Evolutionary conservation across 1,140 invertebrate genomes (phyloP).

Genomic region (Cyclargus thomasi): DNA sequence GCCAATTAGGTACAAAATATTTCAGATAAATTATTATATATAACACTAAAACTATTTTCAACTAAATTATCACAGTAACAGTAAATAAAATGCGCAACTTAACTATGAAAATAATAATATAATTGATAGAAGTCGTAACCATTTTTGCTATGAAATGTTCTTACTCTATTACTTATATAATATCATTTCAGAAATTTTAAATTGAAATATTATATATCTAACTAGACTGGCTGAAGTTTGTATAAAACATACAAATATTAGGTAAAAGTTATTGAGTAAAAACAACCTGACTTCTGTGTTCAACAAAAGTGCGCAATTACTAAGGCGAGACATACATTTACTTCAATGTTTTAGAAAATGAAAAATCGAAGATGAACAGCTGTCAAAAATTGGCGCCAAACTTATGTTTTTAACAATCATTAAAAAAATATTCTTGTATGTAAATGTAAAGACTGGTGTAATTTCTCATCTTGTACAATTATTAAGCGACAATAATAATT

Average conservation of each 20-base stretch:
- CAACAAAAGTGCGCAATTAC: too few relatives aligned
- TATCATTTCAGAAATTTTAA: background rate
- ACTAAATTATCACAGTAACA: conserved; percentile 59
- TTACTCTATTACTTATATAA: background rate
- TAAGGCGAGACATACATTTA: background rate
- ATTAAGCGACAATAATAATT: background rate
- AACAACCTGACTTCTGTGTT: too few relatives aligned
- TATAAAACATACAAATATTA: too few relatives aligned
- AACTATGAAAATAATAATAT: background rate
- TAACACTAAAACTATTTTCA: conserved; percentile 39
- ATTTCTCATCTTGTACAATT: background rate
- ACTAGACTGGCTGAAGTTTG: too few relatives aligned
- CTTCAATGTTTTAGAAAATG: background rate
- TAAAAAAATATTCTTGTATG: background rate
- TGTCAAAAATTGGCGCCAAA: background rate
- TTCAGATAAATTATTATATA: background rate
- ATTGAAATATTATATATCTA: background rate
- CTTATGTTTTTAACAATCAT: too few relatives aligned
- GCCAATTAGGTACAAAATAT: background rate
- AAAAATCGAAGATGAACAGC: background rate
- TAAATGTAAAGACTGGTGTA: background rate
- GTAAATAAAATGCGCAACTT: conserved; percentile 53
- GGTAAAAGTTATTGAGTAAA: too few relatives aligned
- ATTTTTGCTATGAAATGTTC: background rate
- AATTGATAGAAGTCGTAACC: background rate